These are phyloP conservation scores for Chamaetylas fuelleborni DNA, from an alignment of 2,113 vertebrate species.

Conservation along the genomic window DNA sequence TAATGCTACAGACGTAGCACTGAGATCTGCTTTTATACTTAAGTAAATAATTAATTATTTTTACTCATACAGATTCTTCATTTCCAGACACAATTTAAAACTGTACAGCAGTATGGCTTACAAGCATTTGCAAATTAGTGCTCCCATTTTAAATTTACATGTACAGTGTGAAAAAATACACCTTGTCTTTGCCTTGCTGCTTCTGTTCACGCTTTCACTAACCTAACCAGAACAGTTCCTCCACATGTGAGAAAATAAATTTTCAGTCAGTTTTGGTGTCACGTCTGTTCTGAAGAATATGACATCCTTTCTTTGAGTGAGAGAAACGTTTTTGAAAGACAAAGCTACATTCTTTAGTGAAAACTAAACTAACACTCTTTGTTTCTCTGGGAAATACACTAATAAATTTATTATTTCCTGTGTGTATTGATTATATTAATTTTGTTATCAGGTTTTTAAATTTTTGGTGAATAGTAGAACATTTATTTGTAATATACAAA, in stretches of 20 bases:
- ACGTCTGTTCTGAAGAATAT: neutral
- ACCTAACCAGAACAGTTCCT: neutral
- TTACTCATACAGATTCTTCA: neutral
- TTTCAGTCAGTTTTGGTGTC: neutral
- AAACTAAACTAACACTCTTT: neutral
- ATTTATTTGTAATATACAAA: neutral
- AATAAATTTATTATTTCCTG: slow-evolving; percentile 24
- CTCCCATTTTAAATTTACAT: neutral
- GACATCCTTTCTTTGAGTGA: neutral
- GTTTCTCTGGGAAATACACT: slow-evolving; percentile 25
- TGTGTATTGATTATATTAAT: slow-evolving; percentile 34
- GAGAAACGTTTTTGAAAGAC: neutral
- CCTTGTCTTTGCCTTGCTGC: neutral
- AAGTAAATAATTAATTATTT: neutral
- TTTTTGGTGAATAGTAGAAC: neutral
- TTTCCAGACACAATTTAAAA: neutral
- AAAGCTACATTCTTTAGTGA: neutral
- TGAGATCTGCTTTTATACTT: neutral
- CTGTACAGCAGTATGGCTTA: neutral
- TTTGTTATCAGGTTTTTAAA: slow-evolving; percentile 7
- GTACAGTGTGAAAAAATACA: neutral
- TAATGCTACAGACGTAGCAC: neutral
- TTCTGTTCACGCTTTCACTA: neutral
- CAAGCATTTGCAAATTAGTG: neutral
- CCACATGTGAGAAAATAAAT: neutral